Evolutionary conservation across 1,140 invertebrate genomes (phyloP).

Genomic region (Eupristina koningsbergeri): DNA sequence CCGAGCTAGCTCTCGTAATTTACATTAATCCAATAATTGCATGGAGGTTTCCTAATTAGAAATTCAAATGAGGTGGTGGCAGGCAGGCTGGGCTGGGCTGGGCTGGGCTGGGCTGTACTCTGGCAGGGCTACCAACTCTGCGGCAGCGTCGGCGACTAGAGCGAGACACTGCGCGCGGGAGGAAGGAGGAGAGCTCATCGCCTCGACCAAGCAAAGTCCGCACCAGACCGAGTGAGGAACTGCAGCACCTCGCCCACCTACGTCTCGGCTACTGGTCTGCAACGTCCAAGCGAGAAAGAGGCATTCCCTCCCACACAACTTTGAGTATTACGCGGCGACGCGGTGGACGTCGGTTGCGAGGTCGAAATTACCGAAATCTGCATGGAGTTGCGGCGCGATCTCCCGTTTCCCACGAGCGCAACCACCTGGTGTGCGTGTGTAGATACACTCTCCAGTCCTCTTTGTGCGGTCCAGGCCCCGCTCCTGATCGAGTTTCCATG

Average conservation of each 20-base stretch:
- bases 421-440: not conserved
- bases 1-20: slow-evolving; percentile 86
- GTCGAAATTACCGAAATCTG: slow-evolving; percentile 69
- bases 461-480: no score
- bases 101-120: slow-evolving; percentile 52
- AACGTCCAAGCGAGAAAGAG: not conserved
- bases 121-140: slow-evolving; percentile 72
- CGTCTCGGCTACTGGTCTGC: slow-evolving; percentile 54
- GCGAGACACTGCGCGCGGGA: not conserved
- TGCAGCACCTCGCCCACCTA: slow-evolving; percentile 31
- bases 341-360: slow-evolving; percentile 63
- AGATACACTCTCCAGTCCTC: not conserved
- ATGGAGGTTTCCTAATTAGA: slow-evolving; percentile 92
- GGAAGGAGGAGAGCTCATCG: slow-evolving; percentile 61
- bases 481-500: not conserved
- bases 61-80: slow-evolving; percentile 91
- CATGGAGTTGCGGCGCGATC: slow-evolving; percentile 54
- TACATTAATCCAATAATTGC: slow-evolving; percentile 95
- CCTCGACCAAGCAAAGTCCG: slow-evolving; percentile 69
- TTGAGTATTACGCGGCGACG: slow-evolving; percentile 63
- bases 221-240: slow-evolving; percentile 53
- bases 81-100: slow-evolving; percentile 63
- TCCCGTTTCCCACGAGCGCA: not conserved
- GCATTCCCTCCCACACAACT: slow-evolving; percentile 58
- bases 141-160: slow-evolving; percentile 53